Base-by-base conservation (phyloP, 2,888 invertebrate species). In the Sarcophaga rosellei region DNA sequence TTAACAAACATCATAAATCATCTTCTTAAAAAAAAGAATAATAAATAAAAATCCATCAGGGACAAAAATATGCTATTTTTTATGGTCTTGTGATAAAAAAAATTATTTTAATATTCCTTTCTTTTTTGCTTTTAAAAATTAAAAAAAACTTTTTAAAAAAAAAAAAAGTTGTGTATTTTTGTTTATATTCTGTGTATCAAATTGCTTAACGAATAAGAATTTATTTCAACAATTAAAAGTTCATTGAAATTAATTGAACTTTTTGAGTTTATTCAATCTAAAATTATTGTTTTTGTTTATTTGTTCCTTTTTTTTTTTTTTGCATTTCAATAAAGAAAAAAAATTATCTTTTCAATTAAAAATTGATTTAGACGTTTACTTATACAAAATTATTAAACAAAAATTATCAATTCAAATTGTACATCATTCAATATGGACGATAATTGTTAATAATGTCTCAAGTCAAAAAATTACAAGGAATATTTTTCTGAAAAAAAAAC, bases 201-300 rank as follows among this genome's bases (percentile, higher is more conserved):
- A 17, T 53, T 53, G 15, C 53, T 53, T 53, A 17, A 53, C 17
- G 4, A 53, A 53, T 17, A 35, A 15, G 2, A 25, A 66, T 20
- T 66, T 44, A 35, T 61, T 61, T 44, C 15, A 61, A 20, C 21
- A 8, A 35, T 73, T 73, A 8, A 73, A 44, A 61, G 72, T 61
- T 73, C 61, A 73, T 73, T 73, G 72, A 59, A 44, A 17, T 12
- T 44, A 61, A 15, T 57, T 61, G 61, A 73, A 73, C 72, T 73
- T 73, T 53, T 73, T 15, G 44, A 73, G 21, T 73, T 44, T 21
- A 61, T 73, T 61, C 35, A 73, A 61, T 73, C 53, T 61, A n/a
- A 70, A 59, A 35, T 35, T 35, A 35, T 35, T 35, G 35, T 35
- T 35, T 35, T 8, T 10, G 8, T 8, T 0, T 35, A n/a, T n/a